Evolutionary conservation across 2,888 invertebrate species (phyloP).

Genomic region (Sphecodes monilicornis): DNA sequence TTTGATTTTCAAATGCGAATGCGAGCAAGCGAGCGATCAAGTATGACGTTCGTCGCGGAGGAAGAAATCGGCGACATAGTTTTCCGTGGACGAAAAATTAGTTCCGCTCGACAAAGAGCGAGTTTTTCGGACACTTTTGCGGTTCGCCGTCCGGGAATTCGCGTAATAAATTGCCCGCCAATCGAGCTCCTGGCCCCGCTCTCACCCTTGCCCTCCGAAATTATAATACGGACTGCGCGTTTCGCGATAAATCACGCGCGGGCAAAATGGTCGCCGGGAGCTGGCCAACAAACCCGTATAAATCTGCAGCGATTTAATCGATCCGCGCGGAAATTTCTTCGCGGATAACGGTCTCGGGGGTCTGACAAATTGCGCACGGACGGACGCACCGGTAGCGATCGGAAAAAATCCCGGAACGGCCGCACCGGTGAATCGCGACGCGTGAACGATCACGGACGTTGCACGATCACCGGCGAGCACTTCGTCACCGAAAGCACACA

Average conservation of each 20-base stretch:
- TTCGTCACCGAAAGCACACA: slow-evolving; percentile 28
- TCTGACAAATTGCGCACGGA: slow-evolving; percentile 43
- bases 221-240: slow-evolving; percentile 44
- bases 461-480: slow-evolving; percentile 35
- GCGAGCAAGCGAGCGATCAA: background rate
- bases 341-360: background rate
- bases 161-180: slow-evolving; percentile 51
- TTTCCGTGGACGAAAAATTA: background rate
- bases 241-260: slow-evolving; percentile 47
- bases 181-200: slow-evolving; percentile 31
- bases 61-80: background rate
- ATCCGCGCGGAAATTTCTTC: slow-evolving; percentile 42
- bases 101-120: background rate
- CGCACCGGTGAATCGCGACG: slow-evolving; percentile 2
- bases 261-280: slow-evolving; percentile 33
- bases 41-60: background rate
- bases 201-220: slow-evolving; percentile 39
- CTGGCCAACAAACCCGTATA: slow-evolving; percentile 32
- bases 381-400: background rate
- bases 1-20: background rate
- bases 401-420: background rate
- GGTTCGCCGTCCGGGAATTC: slow-evolving; percentile 9
- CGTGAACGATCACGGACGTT: slow-evolving; percentile 10
- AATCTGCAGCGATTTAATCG: slow-evolving; percentile 43
- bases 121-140: slow-evolving; percentile 5